Percentiles rank a stretch among this genome's conserved stretches.
Evolutionary conservation across 2,888 invertebrate species (phyloP).

Genomic region (Drosophila paucipuncta): DNA sequence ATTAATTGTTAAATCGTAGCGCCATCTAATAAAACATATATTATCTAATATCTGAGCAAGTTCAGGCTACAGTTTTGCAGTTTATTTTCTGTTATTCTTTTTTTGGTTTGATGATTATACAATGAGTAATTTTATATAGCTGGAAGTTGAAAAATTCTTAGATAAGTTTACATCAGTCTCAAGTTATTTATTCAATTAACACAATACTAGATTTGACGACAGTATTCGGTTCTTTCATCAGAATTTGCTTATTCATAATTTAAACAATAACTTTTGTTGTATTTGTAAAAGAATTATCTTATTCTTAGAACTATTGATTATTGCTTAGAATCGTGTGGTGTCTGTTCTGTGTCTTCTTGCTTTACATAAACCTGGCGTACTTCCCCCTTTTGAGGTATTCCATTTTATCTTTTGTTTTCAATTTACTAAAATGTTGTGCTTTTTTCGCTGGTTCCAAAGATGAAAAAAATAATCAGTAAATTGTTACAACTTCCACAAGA

Average conservation of each 20-base stretch:
- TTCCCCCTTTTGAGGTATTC: not conserved
- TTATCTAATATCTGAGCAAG: conserved; percentile 5
- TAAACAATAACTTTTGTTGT: not conserved
- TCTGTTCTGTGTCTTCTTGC: not conserved
- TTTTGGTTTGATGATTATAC: not conserved
- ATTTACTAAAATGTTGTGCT: conserved; percentile 55
- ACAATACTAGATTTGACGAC: not conserved
- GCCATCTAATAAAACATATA: not conserved
- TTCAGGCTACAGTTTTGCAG: not conserved
- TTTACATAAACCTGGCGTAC: not conserved
- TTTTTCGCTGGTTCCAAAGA: conserved; percentile 14
- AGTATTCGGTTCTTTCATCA: not conserved
- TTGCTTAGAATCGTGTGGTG: not conserved
- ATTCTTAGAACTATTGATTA: conserved; percentile 9
- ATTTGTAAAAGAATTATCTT: not conserved
- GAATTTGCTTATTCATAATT: not conserved
- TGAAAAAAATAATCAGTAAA: conserved; percentile 19
- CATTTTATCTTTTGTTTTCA: conserved; percentile 35
- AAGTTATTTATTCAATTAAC: not conserved
- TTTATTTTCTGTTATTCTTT: not conserved
- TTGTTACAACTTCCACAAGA: conserved; percentile 16
- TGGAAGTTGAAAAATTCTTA: not conserved
- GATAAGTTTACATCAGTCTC: not conserved
- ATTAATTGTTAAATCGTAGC: conserved; percentile 1
- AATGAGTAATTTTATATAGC: not conserved